These are phyloP conservation scores for Drosophila tsacasi DNA, from an alignment of 1,140 invertebrate species.

Conservation along the genomic window DNA sequence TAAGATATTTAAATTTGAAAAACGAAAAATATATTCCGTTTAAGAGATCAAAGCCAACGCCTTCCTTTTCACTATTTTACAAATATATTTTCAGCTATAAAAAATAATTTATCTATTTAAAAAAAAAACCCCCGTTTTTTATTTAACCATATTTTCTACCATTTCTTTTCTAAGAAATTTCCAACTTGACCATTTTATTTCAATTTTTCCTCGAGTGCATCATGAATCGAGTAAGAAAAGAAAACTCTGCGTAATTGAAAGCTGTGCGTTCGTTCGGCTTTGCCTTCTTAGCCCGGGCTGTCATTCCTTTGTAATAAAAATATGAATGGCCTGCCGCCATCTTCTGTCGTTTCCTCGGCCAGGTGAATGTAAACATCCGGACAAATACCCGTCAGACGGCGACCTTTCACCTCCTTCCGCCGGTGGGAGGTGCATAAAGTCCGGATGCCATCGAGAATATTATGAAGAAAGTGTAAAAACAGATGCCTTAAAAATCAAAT, in stretches of 20 bases:
- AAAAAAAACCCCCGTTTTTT: too few relatives aligned
- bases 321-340: conserved; percentile 42
- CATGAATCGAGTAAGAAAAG: neutral
- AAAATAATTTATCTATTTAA: too few relatives aligned
- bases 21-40: neutral
- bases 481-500: conserved; percentile 50
- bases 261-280: conserved; percentile 33
- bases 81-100: neutral
- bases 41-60: rapidly evolving
- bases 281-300: conserved; percentile 2
- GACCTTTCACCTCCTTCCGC: conserved; percentile 7
- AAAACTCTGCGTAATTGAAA: conserved; percentile 54
- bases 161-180: too few relatives aligned
- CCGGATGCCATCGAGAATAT: conserved; percentile 31
- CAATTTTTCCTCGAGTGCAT: conserved; percentile 6
- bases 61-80: neutral
- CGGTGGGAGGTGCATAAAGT: conserved; percentile 11
- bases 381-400: conserved; percentile 8
- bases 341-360: conserved; percentile 3
- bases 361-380: conserved; percentile 43
- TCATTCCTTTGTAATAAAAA: conserved; percentile 50
- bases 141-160: neutral
- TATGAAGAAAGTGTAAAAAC: conserved; percentile 42
- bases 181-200: neutral
- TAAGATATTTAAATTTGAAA: neutral